Percentiles rank a stretch among this genome's conserved stretches.
Evolutionary conservation across 2,888 invertebrate genomes (phyloP).

Genomic region (Rhagonycha lutea): DNA sequence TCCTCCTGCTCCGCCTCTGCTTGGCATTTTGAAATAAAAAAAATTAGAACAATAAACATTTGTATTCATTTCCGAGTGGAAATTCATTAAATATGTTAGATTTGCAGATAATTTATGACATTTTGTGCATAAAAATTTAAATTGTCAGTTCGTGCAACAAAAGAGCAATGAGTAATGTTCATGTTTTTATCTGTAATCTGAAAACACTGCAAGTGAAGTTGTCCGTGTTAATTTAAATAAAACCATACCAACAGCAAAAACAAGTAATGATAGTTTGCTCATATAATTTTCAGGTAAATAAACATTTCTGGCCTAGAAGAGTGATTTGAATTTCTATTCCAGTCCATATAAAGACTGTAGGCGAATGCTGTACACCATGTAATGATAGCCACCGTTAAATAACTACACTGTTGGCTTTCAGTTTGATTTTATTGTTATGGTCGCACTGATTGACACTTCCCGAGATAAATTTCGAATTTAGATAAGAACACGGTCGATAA

Average conservation of each 20-base stretch:
- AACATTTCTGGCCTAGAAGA: conserved; percentile 42
- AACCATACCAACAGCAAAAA: conserved; percentile 40
- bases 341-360: conserved; percentile 41
- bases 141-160: conserved; percentile 9
- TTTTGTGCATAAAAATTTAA: conserved; percentile 2
- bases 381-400: conserved; percentile 42
- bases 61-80: not conserved
- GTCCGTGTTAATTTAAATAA: conserved; percentile 46
- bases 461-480: conserved; percentile 49
- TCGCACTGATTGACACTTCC: conserved; percentile 47
- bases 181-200: conserved; percentile 14
- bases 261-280: conserved; percentile 48
- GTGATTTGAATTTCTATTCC: conserved; percentile 41
- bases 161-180: conserved; percentile 15
- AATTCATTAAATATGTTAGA: not conserved
- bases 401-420: conserved; percentile 36
- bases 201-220: conserved; percentile 38
- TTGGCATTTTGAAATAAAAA: not conserved
- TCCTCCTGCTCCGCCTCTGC: not conserved
- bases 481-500: conserved; percentile 47
- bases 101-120: not conserved
- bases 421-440: conserved; percentile 48
- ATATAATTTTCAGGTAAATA: conserved; percentile 48
- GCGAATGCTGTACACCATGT: conserved; percentile 39
- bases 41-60: not conserved